phyloP scores from a whole-genome alignment of 2,888 invertebrate genomes.

The Rhogogaster chlorosoma region DNA sequence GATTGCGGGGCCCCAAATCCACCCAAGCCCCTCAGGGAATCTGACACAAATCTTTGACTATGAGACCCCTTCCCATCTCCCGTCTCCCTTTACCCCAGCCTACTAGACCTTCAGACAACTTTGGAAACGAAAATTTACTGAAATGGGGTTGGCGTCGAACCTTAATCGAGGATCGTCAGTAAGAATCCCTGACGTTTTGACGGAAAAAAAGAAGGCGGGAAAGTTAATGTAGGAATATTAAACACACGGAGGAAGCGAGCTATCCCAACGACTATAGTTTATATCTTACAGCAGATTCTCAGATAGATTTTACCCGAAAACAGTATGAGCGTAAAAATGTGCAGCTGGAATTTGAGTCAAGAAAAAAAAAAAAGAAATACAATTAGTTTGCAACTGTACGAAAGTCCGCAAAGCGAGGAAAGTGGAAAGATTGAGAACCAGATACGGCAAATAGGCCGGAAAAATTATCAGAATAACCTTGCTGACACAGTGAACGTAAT shows the following conservation, averaged over 20 bases:
- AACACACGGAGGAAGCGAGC: neutral
- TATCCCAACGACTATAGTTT: constrained; percentile 5
- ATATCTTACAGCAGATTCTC: neutral
- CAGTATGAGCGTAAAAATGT: neutral
- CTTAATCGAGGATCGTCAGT: constrained; percentile 33
- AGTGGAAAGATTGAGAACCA: neutral
- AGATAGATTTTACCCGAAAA: neutral
- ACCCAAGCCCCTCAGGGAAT: constrained; percentile 39
- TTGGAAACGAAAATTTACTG: constrained; percentile 43
- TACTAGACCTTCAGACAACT: neutral
- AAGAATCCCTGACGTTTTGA: neutral
- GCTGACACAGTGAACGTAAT: neutral
- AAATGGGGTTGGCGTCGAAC: constrained; percentile 26
- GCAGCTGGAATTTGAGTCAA: neutral
- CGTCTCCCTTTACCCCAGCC: neutral
- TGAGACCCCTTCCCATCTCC: constrained; percentile 26
- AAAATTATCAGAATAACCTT: constrained; percentile 1
- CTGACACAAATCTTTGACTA: constrained; percentile 49
- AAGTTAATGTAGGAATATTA: constrained; percentile 20
- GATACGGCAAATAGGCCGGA: neutral
- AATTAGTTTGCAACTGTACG: neutral
- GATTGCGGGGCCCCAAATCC: constrained; percentile 52
- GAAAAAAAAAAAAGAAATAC: neutral
- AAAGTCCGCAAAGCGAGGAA: neutral
- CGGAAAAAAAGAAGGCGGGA: neutral